These are phyloP conservation scores for Lycaena phlaeas DNA, from an alignment of 2,888 invertebrate genomes.

Conservation along the genomic window DNA sequence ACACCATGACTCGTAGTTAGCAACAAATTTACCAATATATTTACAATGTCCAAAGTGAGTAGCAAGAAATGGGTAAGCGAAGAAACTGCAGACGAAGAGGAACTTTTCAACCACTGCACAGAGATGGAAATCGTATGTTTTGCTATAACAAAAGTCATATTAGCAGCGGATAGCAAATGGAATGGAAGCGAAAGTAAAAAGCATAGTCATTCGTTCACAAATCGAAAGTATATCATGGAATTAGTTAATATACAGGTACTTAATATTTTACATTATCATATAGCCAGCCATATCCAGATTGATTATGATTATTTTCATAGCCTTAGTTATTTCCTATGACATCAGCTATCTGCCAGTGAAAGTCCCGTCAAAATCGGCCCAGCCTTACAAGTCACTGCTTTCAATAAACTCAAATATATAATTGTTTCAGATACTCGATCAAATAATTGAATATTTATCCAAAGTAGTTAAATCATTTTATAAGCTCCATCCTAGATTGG, in stretches of 20 bases:
- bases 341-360: too few relatives aligned
- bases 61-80: constrained; percentile 71
- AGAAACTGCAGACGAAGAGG: constrained; percentile 62
- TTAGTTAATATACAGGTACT: constrained; percentile 65
- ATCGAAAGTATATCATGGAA: constrained; percentile 61
- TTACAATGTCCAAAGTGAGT: constrained; percentile 34
- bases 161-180: constrained; percentile 65
- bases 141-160: constrained; percentile 55
- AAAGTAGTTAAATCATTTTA: constrained; percentile 67
- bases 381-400: too few relatives aligned
- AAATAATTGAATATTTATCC: constrained; percentile 67
- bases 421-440: constrained; percentile 68
- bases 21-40: constrained; percentile 18
- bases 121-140: constrained; percentile 64
- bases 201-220: constrained; percentile 38
- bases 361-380: too few relatives aligned
- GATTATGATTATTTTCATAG: too few relatives aligned
- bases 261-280: background rate
- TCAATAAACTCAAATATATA: background rate
- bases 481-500: constrained; percentile 64
- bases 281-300: too few relatives aligned
- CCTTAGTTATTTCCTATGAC: too few relatives aligned
- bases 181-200: constrained; percentile 39
- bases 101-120: constrained; percentile 61
- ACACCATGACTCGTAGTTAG: constrained; percentile 46